Evolutionary conservation across 1,140 invertebrate species (phyloP).

Genomic region (Calliphora vicina): DNA sequence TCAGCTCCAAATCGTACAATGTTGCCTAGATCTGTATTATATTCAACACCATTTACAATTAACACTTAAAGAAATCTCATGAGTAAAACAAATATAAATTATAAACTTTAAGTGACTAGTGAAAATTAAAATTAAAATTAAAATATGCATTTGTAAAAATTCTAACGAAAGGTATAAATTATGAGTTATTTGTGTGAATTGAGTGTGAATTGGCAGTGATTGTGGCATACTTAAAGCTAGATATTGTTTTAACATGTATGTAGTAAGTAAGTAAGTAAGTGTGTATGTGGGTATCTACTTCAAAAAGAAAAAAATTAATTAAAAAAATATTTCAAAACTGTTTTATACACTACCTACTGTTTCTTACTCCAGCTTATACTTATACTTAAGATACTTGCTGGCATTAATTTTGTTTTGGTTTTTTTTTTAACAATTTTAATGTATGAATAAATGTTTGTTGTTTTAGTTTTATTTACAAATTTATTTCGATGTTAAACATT

Average conservation of each 20-base stretch:
- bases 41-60: not conserved
- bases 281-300: too few relatives aligned
- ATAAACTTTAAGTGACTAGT: not conserved
- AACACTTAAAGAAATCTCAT: not conserved
- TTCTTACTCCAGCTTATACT: too few relatives aligned
- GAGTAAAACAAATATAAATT: not conserved
- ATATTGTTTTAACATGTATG: not conserved
- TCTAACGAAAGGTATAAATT: too few relatives aligned
- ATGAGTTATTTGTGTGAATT: not conserved
- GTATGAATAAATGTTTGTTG: constrained; percentile 13
- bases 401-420: too few relatives aligned
- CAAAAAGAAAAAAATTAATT: too few relatives aligned
- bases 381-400: too few relatives aligned
- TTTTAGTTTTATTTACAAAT: constrained; percentile 40
- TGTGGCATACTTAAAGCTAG: constrained; percentile 23
- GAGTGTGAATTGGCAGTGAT: constrained; percentile 32
- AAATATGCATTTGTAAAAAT: too few relatives aligned
- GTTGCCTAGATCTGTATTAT: not conserved
- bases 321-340: too few relatives aligned
- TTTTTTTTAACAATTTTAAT: not conserved
- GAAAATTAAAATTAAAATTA: too few relatives aligned
- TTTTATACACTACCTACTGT: too few relatives aligned
- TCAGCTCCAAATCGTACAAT: not conserved
- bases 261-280: too few relatives aligned
- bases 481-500: constrained; percentile 39